Evolutionary conservation across 2,797 vertebrate species (phyloP), one percentile per base, ranked within the genome.

Genomic region (Sebastiscus albofasciatus): DNA sequence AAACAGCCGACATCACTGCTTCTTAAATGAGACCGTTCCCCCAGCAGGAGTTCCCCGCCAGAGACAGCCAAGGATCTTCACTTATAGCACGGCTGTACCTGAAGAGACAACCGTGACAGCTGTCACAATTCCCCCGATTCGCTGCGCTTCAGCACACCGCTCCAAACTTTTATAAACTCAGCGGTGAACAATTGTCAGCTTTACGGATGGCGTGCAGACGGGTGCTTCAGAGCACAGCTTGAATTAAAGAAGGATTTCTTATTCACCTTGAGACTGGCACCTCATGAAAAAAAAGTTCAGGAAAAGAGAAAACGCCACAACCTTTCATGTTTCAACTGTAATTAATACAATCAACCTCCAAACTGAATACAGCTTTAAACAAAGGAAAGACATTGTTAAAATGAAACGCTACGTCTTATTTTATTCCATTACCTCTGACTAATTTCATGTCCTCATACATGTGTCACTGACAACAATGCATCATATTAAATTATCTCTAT

Each of bases 71-170:
- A 58, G 55, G 14, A 59, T 55, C 77, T 82, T 91, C 29, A 20
- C 67, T 67, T 68, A 39, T 20, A 79, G 58, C 59, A 3, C 8
- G 8, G 20, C 18, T 77, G 33, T 82, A 90, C 86, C 79, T 86
- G 67, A 89, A 79, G 75, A 88, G 89, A 90, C 89, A 90, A 79
- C 69, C 77, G 59, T 89, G 62, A 77, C 78, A 71, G 78, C 75
- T 79, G 80, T 77, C 81, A 79, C 87, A 79, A 85, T 84, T 59
- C 54, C 66, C 88, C 85, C 2, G 80, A 92, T 90, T 90, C 65
- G 6, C 76, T 75, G 75, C 65, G 75, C 84, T 77, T 75, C 72
- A 42, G 67, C 56, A 64, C 71, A 65, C 34, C 0, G 60, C 71
- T 39, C 8, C 64, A 67, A 88, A 84, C 20, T 80, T 85, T 79